Base-by-base conservation (phyloP, 2,797 vertebrate species). In the Podarcis siculus region DNA sequence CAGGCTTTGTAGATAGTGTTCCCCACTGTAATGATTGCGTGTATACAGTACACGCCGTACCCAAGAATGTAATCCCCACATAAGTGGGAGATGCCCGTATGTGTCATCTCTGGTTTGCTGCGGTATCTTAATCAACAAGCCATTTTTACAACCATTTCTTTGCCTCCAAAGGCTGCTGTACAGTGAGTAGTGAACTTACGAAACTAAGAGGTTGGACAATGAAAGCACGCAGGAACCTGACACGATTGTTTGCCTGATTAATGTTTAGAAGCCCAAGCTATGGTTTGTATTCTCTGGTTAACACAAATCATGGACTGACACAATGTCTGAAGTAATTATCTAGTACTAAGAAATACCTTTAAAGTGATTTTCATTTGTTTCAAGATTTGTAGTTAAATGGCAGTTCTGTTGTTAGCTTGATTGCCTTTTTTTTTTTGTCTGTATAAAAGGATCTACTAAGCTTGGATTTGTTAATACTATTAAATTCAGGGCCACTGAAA, bases 401-500 rank as follows among this genome's bases (percentile, higher is more conserved):
- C 32, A 37, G 37, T 64, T 35, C 55, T 61, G 13, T 69, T 72
- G 27, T 35, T 72, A 61, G 79, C 79, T 61, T 45, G 82, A 79
- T 79, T 32, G 39, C n/a, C n/a, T 79, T 66, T 19, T 72, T 61
- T 72, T 27, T 4, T 79, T 79, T 72, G 58, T 75, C 67, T 85
- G 10, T 42, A 1, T 27, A 67, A 79, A 88, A 79, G 37, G 73
- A 64, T 84, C 79, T 88, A 25, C 45, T 88, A 73, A 39, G n/a
- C 45, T 88, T 66, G 49, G 82, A 79, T 35, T 67, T 61, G 66
- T 85, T 84, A 72, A 58, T 82, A 61, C 37, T 42, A 42, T 87
- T 80, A 84, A 79, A 85, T 79, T 79, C 64, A 32, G 49, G 66
- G 21, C 37, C 21, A 64, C 8, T 82, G 42, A 82, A 78, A 82